Conservation (phyloP, 2,888 invertebrate genomes). For the Brassicogethes aeneus region DNA sequence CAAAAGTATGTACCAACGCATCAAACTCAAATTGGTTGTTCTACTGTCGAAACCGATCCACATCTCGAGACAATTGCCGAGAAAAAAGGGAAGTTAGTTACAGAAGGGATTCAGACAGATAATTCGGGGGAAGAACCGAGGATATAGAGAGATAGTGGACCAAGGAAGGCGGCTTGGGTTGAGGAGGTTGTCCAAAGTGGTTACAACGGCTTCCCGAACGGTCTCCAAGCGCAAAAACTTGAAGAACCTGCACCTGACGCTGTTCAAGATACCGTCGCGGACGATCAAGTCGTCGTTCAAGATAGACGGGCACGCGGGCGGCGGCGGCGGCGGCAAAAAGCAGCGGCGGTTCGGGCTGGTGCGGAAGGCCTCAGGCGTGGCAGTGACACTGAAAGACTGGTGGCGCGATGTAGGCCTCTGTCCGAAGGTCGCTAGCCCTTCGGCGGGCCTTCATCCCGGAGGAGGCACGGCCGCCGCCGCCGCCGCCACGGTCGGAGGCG, state of each 20-base stretch:
- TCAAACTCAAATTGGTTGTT: too few species aligned
- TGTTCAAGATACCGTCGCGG: constrained; percentile 18
- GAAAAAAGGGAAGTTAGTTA: too few species aligned
- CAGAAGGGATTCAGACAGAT: too few species aligned
- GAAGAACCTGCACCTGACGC: constrained; percentile 18
- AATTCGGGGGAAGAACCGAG: too few species aligned
- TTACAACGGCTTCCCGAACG: constrained; percentile 28
- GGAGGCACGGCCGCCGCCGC: too few species aligned
- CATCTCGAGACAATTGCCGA: too few species aligned
- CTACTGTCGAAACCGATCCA: too few species aligned
- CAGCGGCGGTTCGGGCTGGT: constrained; percentile 28
- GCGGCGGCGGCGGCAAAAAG: constrained; percentile 14
- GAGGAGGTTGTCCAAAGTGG: too few species aligned
- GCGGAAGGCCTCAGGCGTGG: constrained; percentile 39
- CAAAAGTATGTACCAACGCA: too few species aligned
- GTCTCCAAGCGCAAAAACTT: constrained; percentile 17
- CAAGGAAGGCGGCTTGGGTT: too few species aligned
- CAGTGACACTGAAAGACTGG: constrained; percentile 42
- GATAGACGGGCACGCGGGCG: constrained; percentile 6
- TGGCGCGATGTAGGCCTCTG: constrained; percentile 44
- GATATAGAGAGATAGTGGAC: too few species aligned
- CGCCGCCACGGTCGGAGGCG: too few species aligned
- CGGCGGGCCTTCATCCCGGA: constrained; percentile 19
- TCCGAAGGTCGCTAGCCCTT: constrained; percentile 36
- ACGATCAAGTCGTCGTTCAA: constrained; percentile 16